phyloP scores from a whole-genome alignment of 2,113 vertebrate genomes.

The Petrocephalus zakoni region DNA sequence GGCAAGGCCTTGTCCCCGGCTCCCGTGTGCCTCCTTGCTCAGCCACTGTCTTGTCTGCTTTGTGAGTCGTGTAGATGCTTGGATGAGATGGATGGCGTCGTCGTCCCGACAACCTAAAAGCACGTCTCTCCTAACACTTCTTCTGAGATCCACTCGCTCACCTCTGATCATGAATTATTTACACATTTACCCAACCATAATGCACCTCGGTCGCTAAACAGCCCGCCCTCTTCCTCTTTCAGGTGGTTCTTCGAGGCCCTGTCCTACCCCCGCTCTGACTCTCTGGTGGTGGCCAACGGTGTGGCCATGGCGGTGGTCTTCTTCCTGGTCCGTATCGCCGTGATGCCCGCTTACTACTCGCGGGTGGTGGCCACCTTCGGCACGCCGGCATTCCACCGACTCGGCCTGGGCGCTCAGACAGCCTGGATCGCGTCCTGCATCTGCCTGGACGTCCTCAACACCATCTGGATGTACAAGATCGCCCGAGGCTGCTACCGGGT shows the following conservation, averaged over 20 bases:
- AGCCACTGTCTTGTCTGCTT: not conserved
- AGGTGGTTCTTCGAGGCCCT: conserved; percentile 70
- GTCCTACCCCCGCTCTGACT: conserved; percentile 60
- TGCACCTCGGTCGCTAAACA: not conserved
- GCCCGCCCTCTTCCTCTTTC: not conserved
- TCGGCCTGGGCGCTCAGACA: conserved; percentile 65
- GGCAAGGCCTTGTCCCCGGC: conserved; percentile 38
- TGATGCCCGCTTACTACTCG: conserved; percentile 71
- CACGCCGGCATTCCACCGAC: conserved; percentile 56
- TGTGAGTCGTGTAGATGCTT: not conserved
- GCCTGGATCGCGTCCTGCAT: conserved; percentile 68
- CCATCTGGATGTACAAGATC: conserved; percentile 71
- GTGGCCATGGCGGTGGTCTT: conserved; percentile 65
- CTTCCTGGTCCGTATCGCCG: conserved; percentile 66
- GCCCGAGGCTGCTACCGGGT: conserved; percentile 65
- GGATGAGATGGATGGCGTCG: not conserved
- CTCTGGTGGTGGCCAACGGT: conserved; percentile 62
- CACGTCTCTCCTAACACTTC: not conserved
- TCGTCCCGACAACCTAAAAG: not conserved
- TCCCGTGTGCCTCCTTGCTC: not conserved
- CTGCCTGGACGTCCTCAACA: conserved; percentile 65
- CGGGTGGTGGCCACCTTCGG: conserved; percentile 67
- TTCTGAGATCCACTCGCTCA: not conserved
- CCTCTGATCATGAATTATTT: not conserved
- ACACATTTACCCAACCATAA: not conserved